Base-by-base conservation (phyloP, 2,113 vertebrate species). In the Melospiza georgiana region DNA sequence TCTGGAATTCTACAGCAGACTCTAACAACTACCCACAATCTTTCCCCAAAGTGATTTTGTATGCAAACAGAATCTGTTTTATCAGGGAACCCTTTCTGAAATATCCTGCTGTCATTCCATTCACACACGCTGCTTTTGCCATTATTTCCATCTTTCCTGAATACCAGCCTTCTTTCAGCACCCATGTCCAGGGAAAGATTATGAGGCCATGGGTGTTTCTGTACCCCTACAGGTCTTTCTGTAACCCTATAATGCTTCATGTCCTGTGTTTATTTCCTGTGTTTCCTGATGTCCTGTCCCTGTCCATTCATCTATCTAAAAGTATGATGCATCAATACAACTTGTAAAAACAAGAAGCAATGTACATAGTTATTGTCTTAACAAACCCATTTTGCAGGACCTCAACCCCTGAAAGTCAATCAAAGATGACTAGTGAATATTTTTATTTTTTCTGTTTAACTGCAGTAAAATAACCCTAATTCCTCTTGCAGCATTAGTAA, bases 21-120 rank as follows among this genome's bases (percentile, higher is more conserved):
- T 92, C 31, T 82, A 69, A 82, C 51, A 93, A 68, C 90, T 84
- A 87, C 78, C 84, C 69, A 84, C 81, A 52, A 48, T 78, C 77
- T 79, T 75, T 93, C 81, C 66, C n/a, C 90, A 66, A 72, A 87
- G 54, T 68, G 57, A 93, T 94, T 94, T 78, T 68, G 49, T 71
- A 89, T 91, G 84, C 84, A 94, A 94, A 87, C 77, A 93, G 74
- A 82, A 79, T 72, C 39, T 87, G 12, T 72, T 95, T 68, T 91
- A 61, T 94, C 3, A 1, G 66, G 49, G 69, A 71, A 71, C 48
- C 8, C 44, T 91, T 93, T 79, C 69, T 89, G 87, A 39, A 88
- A 39, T 35, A 59, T 78, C 48, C 75, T 65, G 15, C 75, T 80
- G 37, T 51, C 72, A 46, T 46, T 89, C 51, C 77, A 48, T 69